These are phyloP conservation scores for Cygnus buccinator DNA, from an alignment of 2,113 vertebrate species.

Conservation along the genomic window DNA sequence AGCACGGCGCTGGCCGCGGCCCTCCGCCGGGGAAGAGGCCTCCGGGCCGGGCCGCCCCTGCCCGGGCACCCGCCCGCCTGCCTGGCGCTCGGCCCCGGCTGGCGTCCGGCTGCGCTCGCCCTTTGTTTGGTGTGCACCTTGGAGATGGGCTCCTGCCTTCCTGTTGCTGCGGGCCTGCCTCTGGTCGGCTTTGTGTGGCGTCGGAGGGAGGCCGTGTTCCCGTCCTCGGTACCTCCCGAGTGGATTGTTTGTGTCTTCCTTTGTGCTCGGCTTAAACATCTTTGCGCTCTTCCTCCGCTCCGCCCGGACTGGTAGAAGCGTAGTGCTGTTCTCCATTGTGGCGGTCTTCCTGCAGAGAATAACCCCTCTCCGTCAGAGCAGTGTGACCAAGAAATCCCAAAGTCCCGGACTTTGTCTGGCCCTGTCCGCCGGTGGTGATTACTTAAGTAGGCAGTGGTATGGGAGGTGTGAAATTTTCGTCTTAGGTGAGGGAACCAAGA, in stretches of 20 bases:
- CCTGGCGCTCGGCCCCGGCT: background rate
- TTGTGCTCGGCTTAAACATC: slow-evolving; percentile 33
- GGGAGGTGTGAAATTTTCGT: background rate
- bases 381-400: background rate
- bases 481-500: background rate
- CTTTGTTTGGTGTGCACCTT: slow-evolving; percentile 32
- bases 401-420: background rate
- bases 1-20: background rate
- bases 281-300: background rate
- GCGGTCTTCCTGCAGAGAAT: background rate
- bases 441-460: background rate
- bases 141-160: background rate
- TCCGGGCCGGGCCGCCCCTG: background rate
- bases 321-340: background rate
- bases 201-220: background rate
- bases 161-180: background rate
- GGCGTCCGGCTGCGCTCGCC: background rate
- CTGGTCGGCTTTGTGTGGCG: slow-evolving; percentile 14
- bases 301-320: background rate
- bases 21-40: background rate
- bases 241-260: background rate
- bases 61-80: background rate
- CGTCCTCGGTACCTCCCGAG: background rate
- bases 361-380: accelerated
- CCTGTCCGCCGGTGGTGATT: background rate